Evolutionary conservation across 2,113 vertebrate genomes (phyloP), one percentile per base, ranked within the genome.

Genomic region (Hydrolagus affinis): DNA sequence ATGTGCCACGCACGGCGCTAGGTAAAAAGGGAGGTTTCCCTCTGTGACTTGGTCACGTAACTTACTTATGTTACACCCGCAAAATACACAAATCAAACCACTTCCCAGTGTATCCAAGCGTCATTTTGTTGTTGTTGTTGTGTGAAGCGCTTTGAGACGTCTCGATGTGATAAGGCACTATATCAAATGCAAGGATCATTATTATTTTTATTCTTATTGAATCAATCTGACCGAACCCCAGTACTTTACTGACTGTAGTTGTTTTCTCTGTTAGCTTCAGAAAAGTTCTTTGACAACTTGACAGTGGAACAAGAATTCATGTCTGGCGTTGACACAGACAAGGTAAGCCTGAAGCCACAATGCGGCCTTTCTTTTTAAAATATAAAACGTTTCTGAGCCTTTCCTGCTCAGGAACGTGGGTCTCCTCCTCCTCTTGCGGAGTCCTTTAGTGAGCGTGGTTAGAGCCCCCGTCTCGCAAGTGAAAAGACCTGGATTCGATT

Each of bases 261-360:
- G 62, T 66, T 87, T 76, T 88, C 76, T 70, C n/a, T 89, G 94
- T 87, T 88, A 99, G 98, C 96, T n/a, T 99, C 98, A 0, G 98
- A 99, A 91, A 94, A 95, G 77, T 99, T 99, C 91, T 99, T 99
- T 88, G 98, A 99, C 88, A 98, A 96, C 86, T 91, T 99, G 86
- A 99, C 98, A 17, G 97, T 98, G 91, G 97, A 99, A 87, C 98
- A 99, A 89, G 98, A 99, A 90, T 99, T 99, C 86, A 99, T 99
- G 97, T 98, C 98, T 8, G 98, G 98, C 87, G 94, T 98, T 69
- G 98, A 99, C 88, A 99, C 97, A 1, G 97, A 99, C 89, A 99
- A 99, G 95, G 97, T 98, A 88, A n/a, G 90, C 69, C 86, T 15
- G 44, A 30, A 66, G 21, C 19, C 17, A 15, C 25, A 21, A 14